Base-by-base conservation (phyloP, 2,797 vertebrate species). In the Poecilia velifera region DNA sequence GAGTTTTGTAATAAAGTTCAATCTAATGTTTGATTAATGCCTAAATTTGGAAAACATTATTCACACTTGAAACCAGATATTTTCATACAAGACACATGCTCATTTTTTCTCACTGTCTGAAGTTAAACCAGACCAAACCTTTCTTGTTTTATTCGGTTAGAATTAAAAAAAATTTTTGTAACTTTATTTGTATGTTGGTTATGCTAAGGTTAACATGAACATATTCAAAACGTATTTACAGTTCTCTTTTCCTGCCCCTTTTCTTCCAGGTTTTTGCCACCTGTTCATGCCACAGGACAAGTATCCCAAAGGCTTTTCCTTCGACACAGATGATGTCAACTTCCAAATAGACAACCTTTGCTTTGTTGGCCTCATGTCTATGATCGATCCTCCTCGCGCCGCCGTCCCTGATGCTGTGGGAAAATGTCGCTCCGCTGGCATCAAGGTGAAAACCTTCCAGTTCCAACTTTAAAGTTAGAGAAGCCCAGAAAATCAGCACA, bases 361-460 rank as follows among this genome's bases (percentile, higher is more conserved):
- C 94, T 98, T 98, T 2, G 96, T 98, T 8, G 97, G 97, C 47
- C 96, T 98, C 81, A 98, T 98, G 96, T 98, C 97, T 85, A 98
- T 98, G 97, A 98, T 98, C 0, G 97, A 98, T 88, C 97, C 97
- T 0, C 97, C 97, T 13, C 96, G 97, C 0, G 97, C 97, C 0
- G 97, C 97, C 0, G 97, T 98, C 74, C 97, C 97, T 0, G 97
- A 98, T 0, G 97, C 97, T 0, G 97, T 98, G 45, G 97, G 97
- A 49, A 98, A 98, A 82, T 98, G 97, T 89, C 96, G 97, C 72
- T 97, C 97, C 0, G 97, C 97, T 0, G 97, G 97, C 79, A 98
- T 98, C 87, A 98, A 98, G 95, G 95, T 94, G 85, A 74, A 81
- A 20, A 9, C 18, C 25, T 81, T 73, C 75, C 18, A 68, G 45